Percentiles rank a stretch among this genome's conserved stretches.
These are phyloP conservation scores for Pocillopora meandrina DNA, from an alignment of 92 coral and sea anemone genomes.

Conservation along the genomic window DNA sequence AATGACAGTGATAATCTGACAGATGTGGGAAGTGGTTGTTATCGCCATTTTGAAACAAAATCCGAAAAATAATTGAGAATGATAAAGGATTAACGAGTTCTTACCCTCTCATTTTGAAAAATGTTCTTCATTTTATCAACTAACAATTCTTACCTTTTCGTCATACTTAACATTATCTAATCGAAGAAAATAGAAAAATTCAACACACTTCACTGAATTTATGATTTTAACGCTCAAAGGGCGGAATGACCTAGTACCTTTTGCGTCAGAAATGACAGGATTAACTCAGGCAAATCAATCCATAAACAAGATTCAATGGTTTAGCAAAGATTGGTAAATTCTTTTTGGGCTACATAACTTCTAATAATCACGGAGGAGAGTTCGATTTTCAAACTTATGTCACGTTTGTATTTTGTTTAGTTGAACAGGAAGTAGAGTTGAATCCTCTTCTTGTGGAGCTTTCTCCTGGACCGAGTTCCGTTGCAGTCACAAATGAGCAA, in stretches of 20 bases:
- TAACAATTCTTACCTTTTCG: neutral
- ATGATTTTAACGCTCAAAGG: neutral
- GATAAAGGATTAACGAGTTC: neutral
- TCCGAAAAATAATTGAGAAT: neutral
- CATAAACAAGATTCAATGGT: conserved; percentile 23
- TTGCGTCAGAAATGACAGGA: conserved; percentile 1
- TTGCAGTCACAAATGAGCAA: neutral
- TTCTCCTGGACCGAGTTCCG: neutral
- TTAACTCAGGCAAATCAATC: conserved; percentile 13
- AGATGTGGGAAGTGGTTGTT: neutral
- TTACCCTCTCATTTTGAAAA: neutral
- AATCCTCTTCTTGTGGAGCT: neutral
- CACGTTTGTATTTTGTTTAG: neutral
- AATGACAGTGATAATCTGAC: neutral
- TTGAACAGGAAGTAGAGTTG: neutral
- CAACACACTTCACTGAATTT: conserved; percentile 19
- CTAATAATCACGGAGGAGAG: neutral
- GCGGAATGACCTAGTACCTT: neutral
- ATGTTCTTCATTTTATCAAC: neutral
- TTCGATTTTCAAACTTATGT: neutral
- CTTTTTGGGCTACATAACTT: conserved; percentile 35
- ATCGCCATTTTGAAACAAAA: neutral
- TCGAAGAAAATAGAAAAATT: neutral
- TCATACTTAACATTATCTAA: conserved; percentile 11
- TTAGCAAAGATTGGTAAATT: conserved; percentile 3